Percentiles rank a stretch among this genome's conserved stretches.
These are phyloP conservation scores for Caprella mutica DNA, from an alignment of 2,888 invertebrate genomes.

Conservation along the genomic window DNA sequence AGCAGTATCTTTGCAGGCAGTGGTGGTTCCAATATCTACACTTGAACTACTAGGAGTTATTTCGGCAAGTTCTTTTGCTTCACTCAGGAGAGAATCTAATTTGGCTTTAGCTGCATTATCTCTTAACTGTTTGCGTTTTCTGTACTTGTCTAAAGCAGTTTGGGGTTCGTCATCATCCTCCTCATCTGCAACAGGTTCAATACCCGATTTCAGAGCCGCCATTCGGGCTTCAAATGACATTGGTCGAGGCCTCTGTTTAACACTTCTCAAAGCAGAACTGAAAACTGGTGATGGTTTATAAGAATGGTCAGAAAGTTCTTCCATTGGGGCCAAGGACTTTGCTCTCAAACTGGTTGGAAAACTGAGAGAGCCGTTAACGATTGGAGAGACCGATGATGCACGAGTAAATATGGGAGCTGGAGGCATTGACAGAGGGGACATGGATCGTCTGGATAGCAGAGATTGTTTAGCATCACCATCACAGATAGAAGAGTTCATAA, in stretches of 20 bases:
- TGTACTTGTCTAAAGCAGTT: constrained; percentile 7
- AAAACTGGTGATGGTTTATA: too few species aligned
- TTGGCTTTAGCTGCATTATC: background rate
- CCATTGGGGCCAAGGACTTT: background rate
- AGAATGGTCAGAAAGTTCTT: too few species aligned
- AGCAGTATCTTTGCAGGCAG: background rate
- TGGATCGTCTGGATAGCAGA: too few species aligned
- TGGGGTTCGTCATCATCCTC: background rate
- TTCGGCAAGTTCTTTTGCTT: background rate
- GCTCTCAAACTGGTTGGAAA: background rate
- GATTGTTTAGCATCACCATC: too few species aligned
- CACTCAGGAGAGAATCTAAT: background rate
- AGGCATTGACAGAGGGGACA: too few species aligned
- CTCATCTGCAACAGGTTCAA: background rate
- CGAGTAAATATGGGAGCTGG: constrained; percentile 3
- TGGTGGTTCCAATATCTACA: background rate
- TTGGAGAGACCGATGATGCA: constrained; percentile 6
- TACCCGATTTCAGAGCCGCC: background rate
- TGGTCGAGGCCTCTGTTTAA: background rate
- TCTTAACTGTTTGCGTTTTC: background rate
- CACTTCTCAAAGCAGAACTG: too few species aligned
- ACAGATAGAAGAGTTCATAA: too few species aligned
- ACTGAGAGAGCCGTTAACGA: background rate
- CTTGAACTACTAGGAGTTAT: background rate
- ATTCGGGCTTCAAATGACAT: too few species aligned